A percentile compares a stretch with the other conserved stretches of the same genome.
These are phyloP conservation scores for Ancistrus triradiatus DNA, from an alignment of 2,113 vertebrate species.

Conservation along the genomic window DNA sequence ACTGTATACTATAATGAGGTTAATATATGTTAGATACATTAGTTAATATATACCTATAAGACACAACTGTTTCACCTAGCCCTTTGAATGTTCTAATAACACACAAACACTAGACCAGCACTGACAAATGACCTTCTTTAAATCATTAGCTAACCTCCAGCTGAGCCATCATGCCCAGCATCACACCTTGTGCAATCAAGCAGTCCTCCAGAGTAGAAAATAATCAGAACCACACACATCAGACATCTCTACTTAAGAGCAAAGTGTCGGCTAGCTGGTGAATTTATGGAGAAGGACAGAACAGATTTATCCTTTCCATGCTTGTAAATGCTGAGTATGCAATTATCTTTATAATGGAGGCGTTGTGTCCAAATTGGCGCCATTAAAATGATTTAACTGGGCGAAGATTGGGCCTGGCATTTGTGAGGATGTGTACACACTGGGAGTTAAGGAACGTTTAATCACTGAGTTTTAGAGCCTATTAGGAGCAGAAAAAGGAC, in stretches of 20 bases:
- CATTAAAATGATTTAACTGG: conserved; percentile 81
- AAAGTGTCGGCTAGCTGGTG: conserved; percentile 53
- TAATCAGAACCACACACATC: conserved; percentile 65
- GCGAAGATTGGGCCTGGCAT: conserved; percentile 75
- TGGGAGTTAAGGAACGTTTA: conserved; percentile 71
- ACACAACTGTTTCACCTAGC: not conserved
- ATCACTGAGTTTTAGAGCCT: conserved; percentile 70
- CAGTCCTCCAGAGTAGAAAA: conserved; percentile 51
- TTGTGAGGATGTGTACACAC: conserved; percentile 76
- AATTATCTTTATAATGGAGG: conserved; percentile 77
- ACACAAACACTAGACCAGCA: conserved; percentile 9
- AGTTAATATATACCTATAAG: too few relatives aligned
- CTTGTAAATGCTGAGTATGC: conserved; percentile 79
- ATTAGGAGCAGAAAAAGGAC: conserved; percentile 63
- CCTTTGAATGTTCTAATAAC: conserved; percentile 6
- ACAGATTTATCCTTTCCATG: conserved; percentile 72
- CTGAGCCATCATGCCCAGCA: conserved; percentile 40
- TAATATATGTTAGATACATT: too few relatives aligned
- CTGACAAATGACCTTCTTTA: conserved; percentile 15
- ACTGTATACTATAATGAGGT: too few relatives aligned
- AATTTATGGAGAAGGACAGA: conserved; percentile 75
- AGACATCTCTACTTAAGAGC: conserved; percentile 69
- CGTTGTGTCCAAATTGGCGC: conserved; percentile 78
- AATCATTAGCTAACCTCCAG: conserved; percentile 22
- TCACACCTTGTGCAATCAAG: conserved; percentile 55